These are phyloP conservation scores for Coilia nasus DNA, from an alignment of 2,797 vertebrate species.

Conservation along the genomic window DNA sequence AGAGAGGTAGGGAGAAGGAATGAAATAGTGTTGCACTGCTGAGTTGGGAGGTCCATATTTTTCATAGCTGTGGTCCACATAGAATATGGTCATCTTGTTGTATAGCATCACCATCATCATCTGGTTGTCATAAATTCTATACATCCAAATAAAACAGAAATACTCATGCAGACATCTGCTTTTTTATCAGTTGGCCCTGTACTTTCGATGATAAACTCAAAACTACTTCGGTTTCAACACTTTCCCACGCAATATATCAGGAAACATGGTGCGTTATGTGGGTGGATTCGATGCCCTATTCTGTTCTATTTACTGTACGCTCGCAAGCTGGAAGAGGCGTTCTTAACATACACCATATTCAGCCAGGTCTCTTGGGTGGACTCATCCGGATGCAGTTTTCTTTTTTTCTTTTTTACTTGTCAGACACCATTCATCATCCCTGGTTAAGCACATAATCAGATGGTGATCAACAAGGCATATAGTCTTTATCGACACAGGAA, in stretches of 20 bases:
- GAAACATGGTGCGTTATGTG: slow-evolving; percentile 21
- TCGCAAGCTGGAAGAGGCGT: not conserved
- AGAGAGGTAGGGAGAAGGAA: not conserved
- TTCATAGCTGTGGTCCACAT: slow-evolving; percentile 6
- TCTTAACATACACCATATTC: slow-evolving; percentile 19
- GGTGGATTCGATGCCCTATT: not conserved
- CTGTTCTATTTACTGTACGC: slow-evolving; percentile 14
- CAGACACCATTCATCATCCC: not conserved
- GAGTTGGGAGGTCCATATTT: not conserved
- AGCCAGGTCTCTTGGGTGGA: not conserved
- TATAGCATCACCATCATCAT: not conserved
- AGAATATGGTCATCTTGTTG: not conserved
- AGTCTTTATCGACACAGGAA: not conserved
- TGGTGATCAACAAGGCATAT: not conserved
- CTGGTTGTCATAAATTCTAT: slow-evolving; percentile 6
- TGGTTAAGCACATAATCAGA: slow-evolving; percentile 24
- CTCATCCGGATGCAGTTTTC: not conserved
- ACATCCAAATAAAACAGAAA: not conserved
- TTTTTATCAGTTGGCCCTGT: not conserved
- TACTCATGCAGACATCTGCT: not conserved
- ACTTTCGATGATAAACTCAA: not conserved
- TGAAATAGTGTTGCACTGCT: not conserved
- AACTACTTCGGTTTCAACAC: not conserved
- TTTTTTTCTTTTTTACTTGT: not conserved
- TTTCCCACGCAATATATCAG: slow-evolving; percentile 21